Evolutionary conservation across 2,113 vertebrate genomes (phyloP).

Genomic region (Dicentrarchus labrax): DNA sequence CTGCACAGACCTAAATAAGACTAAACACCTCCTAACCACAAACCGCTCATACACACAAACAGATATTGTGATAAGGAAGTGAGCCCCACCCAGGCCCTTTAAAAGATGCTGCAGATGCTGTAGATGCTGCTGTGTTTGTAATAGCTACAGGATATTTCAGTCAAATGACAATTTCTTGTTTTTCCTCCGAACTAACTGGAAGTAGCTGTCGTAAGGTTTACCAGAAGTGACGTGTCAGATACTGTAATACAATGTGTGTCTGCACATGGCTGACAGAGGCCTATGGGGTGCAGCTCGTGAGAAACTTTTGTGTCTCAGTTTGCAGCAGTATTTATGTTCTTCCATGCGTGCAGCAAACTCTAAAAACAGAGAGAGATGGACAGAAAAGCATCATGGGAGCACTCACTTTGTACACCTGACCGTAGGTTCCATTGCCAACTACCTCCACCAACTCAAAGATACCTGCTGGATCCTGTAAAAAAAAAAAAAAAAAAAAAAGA

Average conservation of each 20-base stretch:
- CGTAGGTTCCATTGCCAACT: constrained; percentile 82
- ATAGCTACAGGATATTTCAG: constrained; percentile 46
- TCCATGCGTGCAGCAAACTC: neutral
- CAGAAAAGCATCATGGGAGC: neutral
- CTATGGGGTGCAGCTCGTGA: neutral
- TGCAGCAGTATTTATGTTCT: neutral
- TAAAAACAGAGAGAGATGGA: neutral
- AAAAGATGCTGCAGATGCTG: constrained; percentile 64
- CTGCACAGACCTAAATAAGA: constrained; percentile 50
- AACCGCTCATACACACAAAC: constrained; percentile 55
- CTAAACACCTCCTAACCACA: constrained; percentile 67
- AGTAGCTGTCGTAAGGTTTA: constrained; percentile 34
- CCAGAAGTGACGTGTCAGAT: constrained; percentile 17
- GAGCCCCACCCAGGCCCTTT: constrained; percentile 62
- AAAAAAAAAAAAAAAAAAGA: constrained; percentile 16
- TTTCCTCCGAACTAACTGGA: constrained; percentile 27
- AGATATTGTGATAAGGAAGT: constrained; percentile 74
- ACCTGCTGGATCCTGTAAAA: constrained; percentile 90
- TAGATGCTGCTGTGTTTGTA: neutral
- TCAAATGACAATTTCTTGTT: constrained; percentile 10
- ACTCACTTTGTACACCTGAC: constrained; percentile 90
- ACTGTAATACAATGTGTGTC: neutral
- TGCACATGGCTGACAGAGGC: neutral
- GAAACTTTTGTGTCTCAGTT: neutral
- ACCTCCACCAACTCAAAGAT: constrained; percentile 96